Percentiles rank a stretch among this genome's conserved stretches.
phyloP scores from a whole-genome alignment of 2,113 vertebrate genomes.

The Spheniscus mendiculus region DNA sequence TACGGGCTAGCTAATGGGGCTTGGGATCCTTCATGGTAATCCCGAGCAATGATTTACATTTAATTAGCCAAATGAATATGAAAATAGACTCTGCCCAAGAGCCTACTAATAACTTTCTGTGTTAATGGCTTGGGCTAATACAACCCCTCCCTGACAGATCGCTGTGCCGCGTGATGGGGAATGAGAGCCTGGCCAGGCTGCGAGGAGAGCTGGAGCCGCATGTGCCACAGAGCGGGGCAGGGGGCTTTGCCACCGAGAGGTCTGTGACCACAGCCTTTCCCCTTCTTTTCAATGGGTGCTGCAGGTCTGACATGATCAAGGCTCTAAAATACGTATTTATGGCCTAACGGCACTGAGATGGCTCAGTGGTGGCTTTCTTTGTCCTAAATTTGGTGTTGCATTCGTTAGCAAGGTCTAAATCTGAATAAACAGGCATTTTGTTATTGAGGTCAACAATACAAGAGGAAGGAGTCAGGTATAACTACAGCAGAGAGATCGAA shows the following conservation, averaged over 20 bases:
- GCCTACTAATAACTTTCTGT: constrained; percentile 26
- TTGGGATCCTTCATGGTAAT: neutral
- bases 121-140: neutral
- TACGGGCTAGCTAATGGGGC: neutral
- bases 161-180: accelerated
- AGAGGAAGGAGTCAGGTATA: neutral
- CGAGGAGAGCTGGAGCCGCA: accelerated
- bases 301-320: neutral
- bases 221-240: neutral
- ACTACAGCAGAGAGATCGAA: neutral
- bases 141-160: neutral
- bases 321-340: accelerated
- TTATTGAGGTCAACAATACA: neutral
- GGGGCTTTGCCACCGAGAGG: neutral
- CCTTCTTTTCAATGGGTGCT: neutral
- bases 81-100: constrained; percentile 54
- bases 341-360: accelerated
- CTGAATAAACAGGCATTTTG: neutral
- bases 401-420: neutral
- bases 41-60: neutral
- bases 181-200: accelerated
- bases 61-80: constrained; percentile 40
- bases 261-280: neutral
- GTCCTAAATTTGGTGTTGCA: neutral
- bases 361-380: neutral